These are phyloP conservation scores for Oncorhynchus clarkii DNA, from an alignment of 2,113 vertebrate species.

Conservation along the genomic window DNA sequence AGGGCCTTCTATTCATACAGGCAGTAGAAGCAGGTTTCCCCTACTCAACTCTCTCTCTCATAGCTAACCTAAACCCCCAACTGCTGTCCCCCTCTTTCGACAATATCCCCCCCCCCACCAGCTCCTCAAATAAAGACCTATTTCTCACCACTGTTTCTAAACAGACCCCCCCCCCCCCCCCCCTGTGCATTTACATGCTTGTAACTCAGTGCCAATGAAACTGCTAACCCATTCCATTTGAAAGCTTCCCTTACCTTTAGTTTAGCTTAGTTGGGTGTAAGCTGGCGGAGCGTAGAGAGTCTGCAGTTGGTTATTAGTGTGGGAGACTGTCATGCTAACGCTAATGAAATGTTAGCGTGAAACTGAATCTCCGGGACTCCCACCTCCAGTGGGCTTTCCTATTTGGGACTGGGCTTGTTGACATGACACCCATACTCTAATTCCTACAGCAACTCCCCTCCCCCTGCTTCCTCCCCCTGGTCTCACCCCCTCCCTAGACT, in stretches of 20 bases:
- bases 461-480: constrained; percentile 16
- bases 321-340: constrained; percentile 7
- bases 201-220: background rate
- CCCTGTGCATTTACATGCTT: background rate
- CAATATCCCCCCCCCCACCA: background rate
- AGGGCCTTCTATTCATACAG: constrained; percentile 74
- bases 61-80: constrained; percentile 24
- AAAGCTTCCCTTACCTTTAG: too few species aligned
- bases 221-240: too few species aligned
- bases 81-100: constrained; percentile 21
- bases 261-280: too few species aligned
- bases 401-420: constrained; percentile 54
- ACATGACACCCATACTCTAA: constrained; percentile 65
- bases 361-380: constrained; percentile 39
- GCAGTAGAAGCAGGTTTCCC: constrained; percentile 53
- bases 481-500: background rate
- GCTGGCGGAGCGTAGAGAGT: background rate
- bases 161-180: too few species aligned
- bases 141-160: too few species aligned
- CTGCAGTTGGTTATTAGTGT: background rate
- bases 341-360: constrained; percentile 30
- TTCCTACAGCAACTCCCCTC: constrained; percentile 44
- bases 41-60: constrained; percentile 21
- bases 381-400: constrained; percentile 54
- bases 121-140: too few species aligned